These are phyloP conservation scores for Helicoverpa assulta DNA, from an alignment of 2,888 invertebrate genomes.

Conservation along the genomic window DNA sequence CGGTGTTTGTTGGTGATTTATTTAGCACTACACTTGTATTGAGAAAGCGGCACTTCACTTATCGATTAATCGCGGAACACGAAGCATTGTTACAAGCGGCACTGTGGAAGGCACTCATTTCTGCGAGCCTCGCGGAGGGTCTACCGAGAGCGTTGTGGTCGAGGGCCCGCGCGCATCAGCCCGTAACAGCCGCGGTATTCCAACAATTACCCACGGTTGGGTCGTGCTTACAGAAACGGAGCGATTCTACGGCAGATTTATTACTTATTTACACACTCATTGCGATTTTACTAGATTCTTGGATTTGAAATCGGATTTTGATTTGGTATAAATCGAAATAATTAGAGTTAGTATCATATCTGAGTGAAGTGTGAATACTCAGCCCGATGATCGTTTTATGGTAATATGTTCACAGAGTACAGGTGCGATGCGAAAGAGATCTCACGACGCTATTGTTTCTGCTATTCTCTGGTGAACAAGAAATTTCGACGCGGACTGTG, in stretches of 20 bases:
- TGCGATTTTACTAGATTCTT: slow-evolving; percentile 56
- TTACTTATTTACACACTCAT: slow-evolving; percentile 71
- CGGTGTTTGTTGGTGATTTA: slow-evolving; percentile 77
- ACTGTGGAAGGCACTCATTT: slow-evolving; percentile 81
- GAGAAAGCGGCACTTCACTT: slow-evolving; percentile 84
- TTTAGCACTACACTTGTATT: slow-evolving; percentile 81
- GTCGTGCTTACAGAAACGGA: slow-evolving; percentile 80
- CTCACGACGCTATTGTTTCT: slow-evolving; percentile 87
- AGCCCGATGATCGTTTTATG: slow-evolving; percentile 70
- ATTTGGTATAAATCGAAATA: slow-evolving; percentile 31
- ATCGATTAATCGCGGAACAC: slow-evolving; percentile 85
- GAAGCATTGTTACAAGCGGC: slow-evolving; percentile 80
- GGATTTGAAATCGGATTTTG: slow-evolving; percentile 22
- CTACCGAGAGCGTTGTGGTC: slow-evolving; percentile 82
- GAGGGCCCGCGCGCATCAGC: slow-evolving; percentile 87
- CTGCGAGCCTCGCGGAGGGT: slow-evolving; percentile 85
- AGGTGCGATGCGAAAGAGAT: slow-evolving; percentile 78
- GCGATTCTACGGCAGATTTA: slow-evolving; percentile 77
- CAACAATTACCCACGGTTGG: slow-evolving; percentile 87
- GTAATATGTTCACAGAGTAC: slow-evolving; percentile 71
- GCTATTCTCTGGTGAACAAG: slow-evolving; percentile 79
- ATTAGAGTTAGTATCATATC: slow-evolving; percentile 27
- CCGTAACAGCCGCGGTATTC: slow-evolving; percentile 87
- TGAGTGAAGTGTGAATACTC: slow-evolving; percentile 64
- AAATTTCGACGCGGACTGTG: slow-evolving; percentile 78